Evolutionary conservation across 2,113 vertebrate genomes (phyloP).

Genomic region (Sylvietta virens): DNA sequence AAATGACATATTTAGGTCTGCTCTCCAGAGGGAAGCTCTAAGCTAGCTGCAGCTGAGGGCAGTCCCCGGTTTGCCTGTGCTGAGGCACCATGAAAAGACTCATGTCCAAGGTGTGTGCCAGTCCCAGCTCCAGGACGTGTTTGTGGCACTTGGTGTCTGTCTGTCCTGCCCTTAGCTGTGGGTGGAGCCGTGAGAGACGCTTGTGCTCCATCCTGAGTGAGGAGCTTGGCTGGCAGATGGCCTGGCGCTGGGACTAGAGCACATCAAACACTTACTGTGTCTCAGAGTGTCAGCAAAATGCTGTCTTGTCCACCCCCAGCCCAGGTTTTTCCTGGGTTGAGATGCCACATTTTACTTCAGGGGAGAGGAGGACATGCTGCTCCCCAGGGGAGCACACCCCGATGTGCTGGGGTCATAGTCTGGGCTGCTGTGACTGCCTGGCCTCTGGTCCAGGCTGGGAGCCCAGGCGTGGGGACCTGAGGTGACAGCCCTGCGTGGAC

Average conservation of each 20-base stretch:
- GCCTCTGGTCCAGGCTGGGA: not conserved
- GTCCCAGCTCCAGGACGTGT: not conserved
- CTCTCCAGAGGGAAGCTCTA: not conserved
- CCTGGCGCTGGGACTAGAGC: not conserved
- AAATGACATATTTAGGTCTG: not conserved
- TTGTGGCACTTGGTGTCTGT: fast-evolving
- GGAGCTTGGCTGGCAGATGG: not conserved
- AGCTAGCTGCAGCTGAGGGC: not conserved
- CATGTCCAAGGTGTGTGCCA: not conserved
- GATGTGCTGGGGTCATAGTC: fast-evolving
- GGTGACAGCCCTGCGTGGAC: not conserved
- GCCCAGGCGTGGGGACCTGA: not conserved
- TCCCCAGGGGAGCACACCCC: not conserved
- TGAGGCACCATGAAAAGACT: not conserved
- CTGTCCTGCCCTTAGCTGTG: fast-evolving
- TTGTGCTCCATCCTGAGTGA: not conserved
- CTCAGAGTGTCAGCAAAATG: not conserved
- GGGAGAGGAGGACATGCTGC: fast-evolving
- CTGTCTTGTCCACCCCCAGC: not conserved
- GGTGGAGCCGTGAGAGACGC: not conserved
- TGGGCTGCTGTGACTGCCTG: fast-evolving
- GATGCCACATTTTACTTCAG: not conserved
- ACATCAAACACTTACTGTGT: not conserved
- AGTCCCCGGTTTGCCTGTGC: not conserved
- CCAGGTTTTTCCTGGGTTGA: not conserved